Conservation (phyloP, 2,113 vertebrate species). For the Cheirogaleus medius region DNA sequence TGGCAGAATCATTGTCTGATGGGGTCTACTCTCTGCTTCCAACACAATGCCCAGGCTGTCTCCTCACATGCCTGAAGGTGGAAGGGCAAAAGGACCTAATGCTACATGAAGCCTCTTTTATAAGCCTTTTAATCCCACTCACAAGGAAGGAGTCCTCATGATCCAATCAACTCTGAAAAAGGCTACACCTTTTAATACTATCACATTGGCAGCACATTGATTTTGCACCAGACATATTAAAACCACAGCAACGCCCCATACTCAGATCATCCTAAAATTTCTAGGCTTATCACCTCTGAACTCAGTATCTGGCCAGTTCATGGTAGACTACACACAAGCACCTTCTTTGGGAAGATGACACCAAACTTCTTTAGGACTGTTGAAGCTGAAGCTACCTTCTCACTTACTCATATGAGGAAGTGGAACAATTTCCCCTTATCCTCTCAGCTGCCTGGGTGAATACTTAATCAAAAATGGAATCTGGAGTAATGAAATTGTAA, state of each 20-base stretch:
- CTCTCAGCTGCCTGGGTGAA: background rate
- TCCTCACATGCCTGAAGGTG: background rate
- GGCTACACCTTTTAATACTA: background rate
- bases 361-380: background rate
- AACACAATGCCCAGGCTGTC: background rate
- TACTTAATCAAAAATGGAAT: background rate
- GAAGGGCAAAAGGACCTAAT: background rate
- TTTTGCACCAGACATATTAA: background rate
- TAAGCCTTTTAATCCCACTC: background rate
- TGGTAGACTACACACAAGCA: background rate
- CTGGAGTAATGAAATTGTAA: background rate
- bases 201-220: background rate
- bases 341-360: background rate
- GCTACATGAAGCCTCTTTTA: background rate
- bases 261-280: background rate
- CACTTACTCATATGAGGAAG: background rate
- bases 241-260: background rate
- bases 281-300: background rate
- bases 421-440: background rate
- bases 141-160: background rate
- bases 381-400: background rate
- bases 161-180: too few relatives aligned
- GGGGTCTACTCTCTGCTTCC: background rate
- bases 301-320: background rate
- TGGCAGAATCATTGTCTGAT: background rate